Evolutionary conservation across 2,113 vertebrate species (phyloP).

Genomic region (Xenotilapia flavipinnis): DNA sequence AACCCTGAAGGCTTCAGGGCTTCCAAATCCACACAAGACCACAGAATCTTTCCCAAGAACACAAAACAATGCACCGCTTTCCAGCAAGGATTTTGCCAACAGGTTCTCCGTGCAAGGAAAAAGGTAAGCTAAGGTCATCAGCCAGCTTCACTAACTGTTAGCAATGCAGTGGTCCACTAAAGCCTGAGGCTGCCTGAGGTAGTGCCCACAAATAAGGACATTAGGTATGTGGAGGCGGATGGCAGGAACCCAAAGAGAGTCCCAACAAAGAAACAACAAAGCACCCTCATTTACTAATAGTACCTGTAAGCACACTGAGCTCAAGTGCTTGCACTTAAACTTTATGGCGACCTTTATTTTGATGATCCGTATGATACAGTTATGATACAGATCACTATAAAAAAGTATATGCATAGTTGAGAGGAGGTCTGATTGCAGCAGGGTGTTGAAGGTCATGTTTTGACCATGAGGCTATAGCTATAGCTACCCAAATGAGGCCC

Average conservation of each 20-base stretch:
- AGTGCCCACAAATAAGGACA: neutral
- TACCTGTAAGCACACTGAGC: neutral
- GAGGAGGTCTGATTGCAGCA: neutral
- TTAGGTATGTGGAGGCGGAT: neutral
- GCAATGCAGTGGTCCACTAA: neutral
- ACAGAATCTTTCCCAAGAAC: neutral
- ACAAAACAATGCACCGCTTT: neutral
- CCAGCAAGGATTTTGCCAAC: neutral
- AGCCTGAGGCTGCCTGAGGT: neutral
- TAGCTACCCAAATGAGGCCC: neutral
- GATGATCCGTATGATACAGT: neutral
- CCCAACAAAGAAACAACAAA: neutral
- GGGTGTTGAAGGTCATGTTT: slow-evolving; percentile 2
- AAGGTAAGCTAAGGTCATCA: neutral
- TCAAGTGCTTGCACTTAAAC: neutral
- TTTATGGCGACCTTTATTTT: neutral
- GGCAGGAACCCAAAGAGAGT: neutral
- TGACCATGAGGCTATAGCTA: neutral
- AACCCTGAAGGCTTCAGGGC: neutral
- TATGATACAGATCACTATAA: neutral
- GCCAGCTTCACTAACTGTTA: neutral
- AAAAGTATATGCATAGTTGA: neutral
- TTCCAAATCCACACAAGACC: neutral
- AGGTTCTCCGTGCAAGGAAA: neutral
- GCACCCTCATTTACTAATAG: neutral